Percentiles rank a stretch among this genome's conserved stretches.
phyloP scores from a whole-genome alignment of 2,113 vertebrate species.

The Dipodomys ordii region DNA sequence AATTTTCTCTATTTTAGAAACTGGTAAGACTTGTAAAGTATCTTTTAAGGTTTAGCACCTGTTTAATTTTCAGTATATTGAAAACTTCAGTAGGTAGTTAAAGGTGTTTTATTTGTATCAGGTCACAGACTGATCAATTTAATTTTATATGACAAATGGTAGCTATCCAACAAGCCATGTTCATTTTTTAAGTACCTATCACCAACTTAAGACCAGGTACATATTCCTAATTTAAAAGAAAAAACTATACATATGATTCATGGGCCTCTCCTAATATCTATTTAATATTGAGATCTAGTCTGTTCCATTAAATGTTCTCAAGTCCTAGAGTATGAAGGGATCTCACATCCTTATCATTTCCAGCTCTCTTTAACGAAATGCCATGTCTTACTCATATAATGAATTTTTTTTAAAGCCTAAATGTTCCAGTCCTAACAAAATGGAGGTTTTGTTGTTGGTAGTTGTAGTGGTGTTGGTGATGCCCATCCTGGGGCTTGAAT shows the following conservation, averaged over 20 bases:
- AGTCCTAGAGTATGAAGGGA: background rate
- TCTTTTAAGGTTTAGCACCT: constrained; percentile 9
- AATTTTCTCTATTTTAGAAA: constrained; percentile 26
- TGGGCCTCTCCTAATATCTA: constrained; percentile 4
- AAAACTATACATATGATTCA: background rate
- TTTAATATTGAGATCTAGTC: background rate
- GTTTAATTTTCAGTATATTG: constrained; percentile 43
- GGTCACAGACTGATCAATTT: constrained; percentile 34
- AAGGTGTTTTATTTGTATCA: background rate
- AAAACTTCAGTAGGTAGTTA: constrained; percentile 7
- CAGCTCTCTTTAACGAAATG: background rate
- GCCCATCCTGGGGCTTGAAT: too few relatives aligned
- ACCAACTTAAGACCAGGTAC: too few relatives aligned
- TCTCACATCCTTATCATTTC: background rate
- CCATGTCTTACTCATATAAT: too few relatives aligned
- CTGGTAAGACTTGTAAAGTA: constrained; percentile 26
- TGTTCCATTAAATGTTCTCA: background rate
- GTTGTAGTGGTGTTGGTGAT: too few relatives aligned
- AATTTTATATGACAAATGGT: background rate
- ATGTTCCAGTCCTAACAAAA: too few relatives aligned
- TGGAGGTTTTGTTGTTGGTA: too few relatives aligned
- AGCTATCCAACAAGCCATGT: background rate
- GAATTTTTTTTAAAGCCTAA: too few relatives aligned
- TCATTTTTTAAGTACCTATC: background rate
- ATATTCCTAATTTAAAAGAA: background rate